Conservation (phyloP, 2,113 vertebrate genomes). For the Cygnus atratus region DNA sequence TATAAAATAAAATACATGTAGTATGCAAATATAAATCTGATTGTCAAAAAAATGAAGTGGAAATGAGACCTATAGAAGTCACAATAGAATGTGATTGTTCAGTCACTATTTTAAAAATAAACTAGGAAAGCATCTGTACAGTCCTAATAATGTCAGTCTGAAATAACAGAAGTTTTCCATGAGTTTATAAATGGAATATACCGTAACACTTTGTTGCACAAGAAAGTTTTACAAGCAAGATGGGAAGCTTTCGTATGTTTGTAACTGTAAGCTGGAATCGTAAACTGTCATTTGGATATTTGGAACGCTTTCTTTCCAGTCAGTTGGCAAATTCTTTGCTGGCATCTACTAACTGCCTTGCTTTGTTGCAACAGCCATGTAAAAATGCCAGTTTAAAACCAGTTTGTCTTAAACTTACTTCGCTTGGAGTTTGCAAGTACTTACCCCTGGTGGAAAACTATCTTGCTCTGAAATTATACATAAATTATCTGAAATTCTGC, state of each 20-base stretch:
- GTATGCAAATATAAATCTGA: neutral
- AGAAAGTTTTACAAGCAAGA: conserved; percentile 34
- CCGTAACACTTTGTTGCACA: neutral
- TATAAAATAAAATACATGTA: neutral
- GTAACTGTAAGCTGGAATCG: neutral
- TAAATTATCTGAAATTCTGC: conserved; percentile 5
- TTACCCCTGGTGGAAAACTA: neutral
- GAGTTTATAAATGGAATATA: conserved; percentile 36
- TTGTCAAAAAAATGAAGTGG: neutral
- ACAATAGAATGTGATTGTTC: neutral
- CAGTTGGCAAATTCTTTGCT: neutral
- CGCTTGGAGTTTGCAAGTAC: conserved; percentile 3
- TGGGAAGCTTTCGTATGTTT: neutral
- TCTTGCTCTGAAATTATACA: neutral
- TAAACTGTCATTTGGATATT: neutral
- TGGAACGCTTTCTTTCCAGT: conserved; percentile 29
- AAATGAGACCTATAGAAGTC: neutral
- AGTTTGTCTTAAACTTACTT: neutral
- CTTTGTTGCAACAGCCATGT: neutral
- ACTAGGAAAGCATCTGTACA: neutral
- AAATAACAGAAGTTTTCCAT: conserved; percentile 30
- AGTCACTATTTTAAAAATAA: conserved; percentile 15
- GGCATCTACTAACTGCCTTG: neutral
- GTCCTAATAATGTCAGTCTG: neutral
- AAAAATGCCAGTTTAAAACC: neutral